Percentiles rank a stretch among this genome's conserved stretches.
Conservation (phyloP, 2,797 vertebrate genomes). For the Danio jaintianensis region DNA sequence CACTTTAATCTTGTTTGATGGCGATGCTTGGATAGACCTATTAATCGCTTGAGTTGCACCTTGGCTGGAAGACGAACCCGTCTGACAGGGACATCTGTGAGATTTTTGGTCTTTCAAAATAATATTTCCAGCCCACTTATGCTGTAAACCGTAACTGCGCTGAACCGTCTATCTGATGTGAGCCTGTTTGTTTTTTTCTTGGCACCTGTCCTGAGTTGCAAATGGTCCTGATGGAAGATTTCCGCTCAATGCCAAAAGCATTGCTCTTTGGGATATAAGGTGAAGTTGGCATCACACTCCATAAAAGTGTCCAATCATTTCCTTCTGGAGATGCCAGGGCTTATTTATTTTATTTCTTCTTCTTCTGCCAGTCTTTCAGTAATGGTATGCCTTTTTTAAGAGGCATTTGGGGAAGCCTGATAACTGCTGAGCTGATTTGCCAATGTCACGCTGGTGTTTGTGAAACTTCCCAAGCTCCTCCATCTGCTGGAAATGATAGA, state of each 20-base stretch:
- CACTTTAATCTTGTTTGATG: slow-evolving; percentile 12
- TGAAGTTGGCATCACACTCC: slow-evolving; percentile 2
- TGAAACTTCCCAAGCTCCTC: slow-evolving; percentile 15
- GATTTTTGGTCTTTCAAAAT: slow-evolving; percentile 14
- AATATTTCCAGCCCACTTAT: slow-evolving; percentile 13
- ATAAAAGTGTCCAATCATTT: background rate
- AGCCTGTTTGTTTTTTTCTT: slow-evolving; percentile 4
- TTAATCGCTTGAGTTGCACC: slow-evolving; percentile 28
- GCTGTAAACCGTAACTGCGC: background rate
- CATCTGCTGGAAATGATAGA: slow-evolving; percentile 7
- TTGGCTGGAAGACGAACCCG: slow-evolving; percentile 4
- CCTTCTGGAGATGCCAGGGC: background rate
- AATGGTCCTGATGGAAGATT: slow-evolving; percentile 4
- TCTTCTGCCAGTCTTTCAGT: slow-evolving; percentile 10
- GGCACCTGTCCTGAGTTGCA: slow-evolving; percentile 31
- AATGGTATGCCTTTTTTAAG: slow-evolving; percentile 6
- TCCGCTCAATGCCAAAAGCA: slow-evolving; percentile 28
- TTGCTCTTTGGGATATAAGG: slow-evolving; percentile 11
- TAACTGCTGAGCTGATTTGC: slow-evolving; percentile 4
- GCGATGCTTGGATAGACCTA: slow-evolving; percentile 1
- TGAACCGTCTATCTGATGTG: background rate
- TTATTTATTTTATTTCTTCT: no score
- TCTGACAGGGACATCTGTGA: slow-evolving; percentile 15
- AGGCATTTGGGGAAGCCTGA: background rate
- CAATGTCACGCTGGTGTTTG: background rate